Conservation (phyloP, 2,113 vertebrate species). For the Antechinus stuartii region DNA sequence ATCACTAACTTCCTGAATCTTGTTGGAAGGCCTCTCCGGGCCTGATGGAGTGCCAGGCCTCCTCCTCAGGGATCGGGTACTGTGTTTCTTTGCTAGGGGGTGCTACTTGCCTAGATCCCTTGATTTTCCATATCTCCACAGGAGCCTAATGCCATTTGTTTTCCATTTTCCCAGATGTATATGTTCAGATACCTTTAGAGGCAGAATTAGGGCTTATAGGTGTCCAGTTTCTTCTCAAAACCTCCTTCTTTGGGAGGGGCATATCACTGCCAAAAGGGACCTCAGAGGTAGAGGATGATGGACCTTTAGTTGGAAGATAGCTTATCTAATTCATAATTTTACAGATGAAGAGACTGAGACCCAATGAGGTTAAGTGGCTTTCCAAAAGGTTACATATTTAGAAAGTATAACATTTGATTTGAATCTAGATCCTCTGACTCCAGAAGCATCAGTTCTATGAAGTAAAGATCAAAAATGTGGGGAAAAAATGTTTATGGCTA, state of each 20-base stretch:
- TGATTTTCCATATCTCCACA: no score
- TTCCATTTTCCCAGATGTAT: background rate
- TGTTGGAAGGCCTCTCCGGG: background rate
- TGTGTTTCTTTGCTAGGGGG: background rate
- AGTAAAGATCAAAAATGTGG: background rate
- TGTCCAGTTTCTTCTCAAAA: background rate
- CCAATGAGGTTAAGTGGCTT: background rate
- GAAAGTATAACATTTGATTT: background rate
- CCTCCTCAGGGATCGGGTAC: background rate
- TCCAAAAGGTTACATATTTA: background rate
- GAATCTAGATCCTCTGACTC: background rate
- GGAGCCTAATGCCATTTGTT: background rate
- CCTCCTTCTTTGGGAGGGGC: background rate
- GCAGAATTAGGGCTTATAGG: background rate
- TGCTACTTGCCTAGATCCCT: background rate
- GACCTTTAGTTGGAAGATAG: background rate
- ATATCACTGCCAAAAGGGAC: background rate
- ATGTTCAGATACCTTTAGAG: background rate
- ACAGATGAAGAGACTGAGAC: background rate
- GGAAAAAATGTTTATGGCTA: background rate
- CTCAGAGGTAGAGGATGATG: background rate
- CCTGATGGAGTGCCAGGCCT: background rate
- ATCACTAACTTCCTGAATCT: background rate
- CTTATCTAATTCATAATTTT: background rate
- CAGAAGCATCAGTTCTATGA: background rate